Percentiles rank a stretch among this genome's conserved stretches.
Evolutionary conservation across 2,888 invertebrate species (phyloP).

Genomic region (Phyllotreta cruciferae): DNA sequence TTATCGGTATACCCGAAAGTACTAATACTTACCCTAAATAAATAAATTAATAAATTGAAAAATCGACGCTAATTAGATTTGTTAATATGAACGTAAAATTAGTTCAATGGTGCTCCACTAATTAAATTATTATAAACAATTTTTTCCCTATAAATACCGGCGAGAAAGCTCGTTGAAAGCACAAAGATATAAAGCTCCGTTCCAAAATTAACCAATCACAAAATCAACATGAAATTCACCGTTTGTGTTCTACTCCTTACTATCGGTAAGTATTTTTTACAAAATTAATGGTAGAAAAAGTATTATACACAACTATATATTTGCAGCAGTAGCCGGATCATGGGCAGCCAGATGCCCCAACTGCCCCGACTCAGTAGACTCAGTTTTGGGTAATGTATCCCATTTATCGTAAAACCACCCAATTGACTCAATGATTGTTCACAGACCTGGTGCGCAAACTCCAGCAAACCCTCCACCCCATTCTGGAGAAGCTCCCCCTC

Average conservation of each 20-base stretch:
- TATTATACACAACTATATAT: too few relatives aligned
- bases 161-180: conserved; percentile 1
- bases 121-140: not conserved
- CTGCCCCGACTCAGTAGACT: too few relatives aligned
- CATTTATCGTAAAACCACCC: too few relatives aligned
- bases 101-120: not conserved
- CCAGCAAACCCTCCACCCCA: not conserved
- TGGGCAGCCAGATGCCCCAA: too few relatives aligned
- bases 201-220: not conserved
- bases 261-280: conserved; percentile 3
- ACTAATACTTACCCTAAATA: too few relatives aligned
- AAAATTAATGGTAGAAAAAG: too few relatives aligned
- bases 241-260: not conserved
- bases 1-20: too few relatives aligned
- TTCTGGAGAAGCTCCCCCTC: not conserved
- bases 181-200: not conserved
- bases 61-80: not conserved
- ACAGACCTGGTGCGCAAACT: too few relatives aligned
- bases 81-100: not conserved
- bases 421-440: too few relatives aligned
- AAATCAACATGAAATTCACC: conserved; percentile 2
- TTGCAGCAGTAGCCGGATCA: not conserved
- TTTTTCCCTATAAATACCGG: not conserved
- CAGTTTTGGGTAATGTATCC: too few relatives aligned
- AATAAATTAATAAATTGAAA: too few relatives aligned